These are phyloP conservation scores for Hololepta plana DNA, from an alignment of 2,888 invertebrate genomes.

Conservation along the genomic window DNA sequence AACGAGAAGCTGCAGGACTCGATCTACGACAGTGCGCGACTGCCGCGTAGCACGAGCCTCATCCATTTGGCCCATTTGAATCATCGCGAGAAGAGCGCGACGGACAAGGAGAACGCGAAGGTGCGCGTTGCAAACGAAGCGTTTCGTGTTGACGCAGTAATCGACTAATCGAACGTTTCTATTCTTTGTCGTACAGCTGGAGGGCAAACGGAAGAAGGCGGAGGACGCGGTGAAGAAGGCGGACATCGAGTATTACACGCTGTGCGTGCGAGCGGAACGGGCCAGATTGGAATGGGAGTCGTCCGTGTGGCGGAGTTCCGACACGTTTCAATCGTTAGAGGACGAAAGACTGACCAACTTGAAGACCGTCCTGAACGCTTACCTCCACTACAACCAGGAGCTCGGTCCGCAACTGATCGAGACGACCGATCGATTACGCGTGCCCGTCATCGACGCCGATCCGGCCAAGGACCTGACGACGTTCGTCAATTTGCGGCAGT, in stretches of 20 bases:
- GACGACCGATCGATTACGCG: slow-evolving; percentile 50
- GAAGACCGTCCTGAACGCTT: slow-evolving; percentile 48
- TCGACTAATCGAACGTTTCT: too few relatives aligned
- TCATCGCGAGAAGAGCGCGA: slow-evolving; percentile 24
- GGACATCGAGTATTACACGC: slow-evolving; percentile 84
- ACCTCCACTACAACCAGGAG: slow-evolving; percentile 44
- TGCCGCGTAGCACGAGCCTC: slow-evolving; percentile 25
- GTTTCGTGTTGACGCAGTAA: slow-evolving; percentile 4
- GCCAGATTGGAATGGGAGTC: slow-evolving; percentile 86
- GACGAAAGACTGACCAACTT: slow-evolving; percentile 74
- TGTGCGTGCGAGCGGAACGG: slow-evolving; percentile 78
- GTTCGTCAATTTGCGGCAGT: slow-evolving; percentile 47
- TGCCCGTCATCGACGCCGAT: slow-evolving; percentile 53
- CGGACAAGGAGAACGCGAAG: slow-evolving; percentile 40
- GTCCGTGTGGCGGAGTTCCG: slow-evolving; percentile 69
- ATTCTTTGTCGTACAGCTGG: slow-evolving; percentile 36
- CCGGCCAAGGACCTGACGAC: slow-evolving; percentile 47
- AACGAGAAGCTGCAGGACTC: slow-evolving; percentile 84
- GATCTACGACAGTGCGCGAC: too few relatives aligned
- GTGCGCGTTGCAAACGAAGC: slow-evolving; percentile 25
- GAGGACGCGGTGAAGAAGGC: slow-evolving; percentile 82
- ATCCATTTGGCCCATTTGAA: slow-evolving; percentile 25
- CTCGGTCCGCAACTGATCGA: slow-evolving; percentile 64
- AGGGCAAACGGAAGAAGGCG: slow-evolving; percentile 74
- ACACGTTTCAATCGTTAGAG: slow-evolving; percentile 73